Evolutionary conservation across 2,888 invertebrate species (phyloP).

Genomic region (Gandaritis pyraliata): DNA sequence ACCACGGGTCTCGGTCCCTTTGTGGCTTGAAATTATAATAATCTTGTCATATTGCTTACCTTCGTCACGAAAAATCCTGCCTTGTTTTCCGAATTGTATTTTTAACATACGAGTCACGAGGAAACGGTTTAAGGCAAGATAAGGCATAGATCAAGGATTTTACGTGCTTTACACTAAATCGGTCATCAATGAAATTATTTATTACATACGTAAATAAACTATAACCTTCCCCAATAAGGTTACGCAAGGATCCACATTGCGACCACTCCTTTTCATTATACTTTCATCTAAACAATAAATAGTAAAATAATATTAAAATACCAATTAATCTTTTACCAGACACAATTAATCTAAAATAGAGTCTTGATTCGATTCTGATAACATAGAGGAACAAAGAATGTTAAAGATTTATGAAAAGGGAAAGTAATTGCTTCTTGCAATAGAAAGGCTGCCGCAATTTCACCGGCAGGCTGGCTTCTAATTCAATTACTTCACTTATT

Average conservation of each 20-base stretch:
- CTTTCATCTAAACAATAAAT: slow-evolving; percentile 27
- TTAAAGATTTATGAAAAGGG: slow-evolving; percentile 47
- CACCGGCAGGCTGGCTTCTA: slow-evolving; percentile 55
- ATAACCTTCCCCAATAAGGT: slow-evolving; percentile 11
- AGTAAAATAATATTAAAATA: slow-evolving; percentile 29
- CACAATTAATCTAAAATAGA: slow-evolving; percentile 35
- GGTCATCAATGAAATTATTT: neutral
- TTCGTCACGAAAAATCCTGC: slow-evolving; percentile 13
- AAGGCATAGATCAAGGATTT: neutral
- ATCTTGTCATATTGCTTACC: slow-evolving; percentile 9
- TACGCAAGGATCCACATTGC: slow-evolving; percentile 22
- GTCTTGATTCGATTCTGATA: slow-evolving; percentile 34
- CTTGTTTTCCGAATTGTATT: neutral
- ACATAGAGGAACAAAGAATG: slow-evolving; percentile 39
- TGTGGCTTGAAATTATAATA: slow-evolving; percentile 6
- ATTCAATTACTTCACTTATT: slow-evolving; percentile 64
- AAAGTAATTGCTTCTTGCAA: slow-evolving; percentile 54
- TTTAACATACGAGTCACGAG: too few species aligned
- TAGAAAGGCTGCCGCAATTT: slow-evolving; percentile 62
- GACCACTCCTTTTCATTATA: slow-evolving; percentile 23
- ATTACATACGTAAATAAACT: neutral
- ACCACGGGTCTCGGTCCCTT: slow-evolving; percentile 1
- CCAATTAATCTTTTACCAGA: slow-evolving; percentile 34
- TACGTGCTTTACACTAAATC: neutral
- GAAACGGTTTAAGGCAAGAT: neutral